phyloP scores from a whole-genome alignment of 2,113 vertebrate genomes.

The Cercocebus atys region DNA sequence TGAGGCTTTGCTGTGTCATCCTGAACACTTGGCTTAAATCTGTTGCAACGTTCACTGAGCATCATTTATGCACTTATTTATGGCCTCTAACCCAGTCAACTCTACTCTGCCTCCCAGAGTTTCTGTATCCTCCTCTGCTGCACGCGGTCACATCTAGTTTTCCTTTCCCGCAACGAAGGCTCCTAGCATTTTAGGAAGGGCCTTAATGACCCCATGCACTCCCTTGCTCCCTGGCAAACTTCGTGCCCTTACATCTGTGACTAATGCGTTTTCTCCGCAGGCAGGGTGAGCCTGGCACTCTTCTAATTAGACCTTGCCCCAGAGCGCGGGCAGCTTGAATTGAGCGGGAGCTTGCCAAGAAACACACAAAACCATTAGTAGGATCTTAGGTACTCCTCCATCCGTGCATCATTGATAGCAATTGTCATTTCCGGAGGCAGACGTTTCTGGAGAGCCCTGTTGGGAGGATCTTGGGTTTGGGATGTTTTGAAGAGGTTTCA shows the following conservation, averaged over 20 bases:
- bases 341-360: background rate
- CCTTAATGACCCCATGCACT: background rate
- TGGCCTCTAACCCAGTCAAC: background rate
- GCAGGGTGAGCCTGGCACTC: background rate
- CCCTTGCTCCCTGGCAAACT: background rate
- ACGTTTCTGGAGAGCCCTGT: background rate
- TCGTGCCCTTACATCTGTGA: background rate
- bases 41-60: background rate
- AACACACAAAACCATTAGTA: slow-evolving; percentile 19
- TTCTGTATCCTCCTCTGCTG: background rate
- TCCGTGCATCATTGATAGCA: background rate
- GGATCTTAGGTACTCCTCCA: background rate
- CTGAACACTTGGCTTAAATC: background rate
- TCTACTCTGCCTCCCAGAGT: background rate
- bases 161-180: background rate
- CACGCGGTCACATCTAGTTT: background rate
- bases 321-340: background rate
- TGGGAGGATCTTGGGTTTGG: background rate
- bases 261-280: background rate
- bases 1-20: background rate
- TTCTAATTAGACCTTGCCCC: slow-evolving; percentile 18
- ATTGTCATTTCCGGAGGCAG: background rate
- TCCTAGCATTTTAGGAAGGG: background rate
- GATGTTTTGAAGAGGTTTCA: background rate
- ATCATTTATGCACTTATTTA: background rate